Conservation (phyloP, 2,888 invertebrate species). For the Sphaeridia pumilis region DNA sequence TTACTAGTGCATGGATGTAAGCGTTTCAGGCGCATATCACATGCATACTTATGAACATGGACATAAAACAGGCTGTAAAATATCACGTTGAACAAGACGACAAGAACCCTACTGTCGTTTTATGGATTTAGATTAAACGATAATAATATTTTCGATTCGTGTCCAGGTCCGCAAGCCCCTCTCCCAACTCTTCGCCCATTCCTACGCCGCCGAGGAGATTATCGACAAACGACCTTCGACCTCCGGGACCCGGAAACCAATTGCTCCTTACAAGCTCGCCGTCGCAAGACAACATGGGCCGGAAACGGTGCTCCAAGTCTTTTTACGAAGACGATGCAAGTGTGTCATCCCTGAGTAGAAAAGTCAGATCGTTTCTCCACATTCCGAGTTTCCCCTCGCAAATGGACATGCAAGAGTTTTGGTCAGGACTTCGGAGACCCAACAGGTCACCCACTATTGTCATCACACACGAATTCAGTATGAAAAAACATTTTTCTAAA, state of each 20-base stretch:
- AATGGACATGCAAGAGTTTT: conserved; percentile 34
- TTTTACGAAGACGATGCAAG: conserved; percentile 4
- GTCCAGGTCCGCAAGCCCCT: conserved; percentile 34
- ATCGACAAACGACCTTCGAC: conserved; percentile 34
- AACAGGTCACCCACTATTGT: conserved; percentile 36
- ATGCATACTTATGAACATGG: no score
- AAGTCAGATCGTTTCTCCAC: conserved; percentile 34
- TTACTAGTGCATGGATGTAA: no score
- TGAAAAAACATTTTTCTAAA: conserved; percentile 28
- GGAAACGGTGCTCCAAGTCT: conserved; percentile 2
- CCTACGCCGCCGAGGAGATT: conserved; percentile 32
- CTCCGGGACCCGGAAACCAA: conserved; percentile 30
- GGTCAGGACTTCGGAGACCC: conserved; percentile 34
- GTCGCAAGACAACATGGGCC: conserved; percentile 24
- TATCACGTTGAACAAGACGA: no score
- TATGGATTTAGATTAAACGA: no score
- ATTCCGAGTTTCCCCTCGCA: conserved; percentile 34
- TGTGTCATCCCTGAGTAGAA: conserved; percentile 13
- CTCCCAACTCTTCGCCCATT: conserved; percentile 32
- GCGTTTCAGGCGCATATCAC: no score
- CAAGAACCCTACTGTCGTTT: no score
- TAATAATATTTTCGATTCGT: no score
- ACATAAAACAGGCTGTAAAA: no score
- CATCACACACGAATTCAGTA: conserved; percentile 35
- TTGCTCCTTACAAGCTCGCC: conserved; percentile 28